Percentiles rank a stretch among this genome's conserved stretches.
Conservation (phyloP, 1,140 invertebrate genomes). For the Berghia stephanieae region DNA sequence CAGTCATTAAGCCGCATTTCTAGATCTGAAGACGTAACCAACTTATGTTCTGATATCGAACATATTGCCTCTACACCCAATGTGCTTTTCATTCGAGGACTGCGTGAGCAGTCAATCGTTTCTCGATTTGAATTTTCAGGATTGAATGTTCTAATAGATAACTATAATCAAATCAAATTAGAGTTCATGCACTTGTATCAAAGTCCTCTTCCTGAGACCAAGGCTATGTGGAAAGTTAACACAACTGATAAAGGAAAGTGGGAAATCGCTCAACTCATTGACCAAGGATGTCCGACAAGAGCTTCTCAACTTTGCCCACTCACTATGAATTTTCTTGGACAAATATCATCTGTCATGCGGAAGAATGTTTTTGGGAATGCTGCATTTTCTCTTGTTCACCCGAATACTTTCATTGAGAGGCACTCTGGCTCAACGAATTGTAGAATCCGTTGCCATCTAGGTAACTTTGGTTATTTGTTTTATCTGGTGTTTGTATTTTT, state of each 20-base stretch:
- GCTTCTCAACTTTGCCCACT: slow-evolving; percentile 25
- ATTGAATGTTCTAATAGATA: neutral
- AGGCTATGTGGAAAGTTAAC: slow-evolving; percentile 22
- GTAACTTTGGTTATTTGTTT: no score
- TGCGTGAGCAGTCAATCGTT: no score
- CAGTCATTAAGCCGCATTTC: no score
- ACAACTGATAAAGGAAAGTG: neutral
- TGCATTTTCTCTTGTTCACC: slow-evolving; percentile 26
- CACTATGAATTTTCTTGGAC: slow-evolving; percentile 1
- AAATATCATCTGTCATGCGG: slow-evolving; percentile 19
- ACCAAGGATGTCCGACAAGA: slow-evolving; percentile 21
- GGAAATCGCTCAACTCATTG: slow-evolving; percentile 19
- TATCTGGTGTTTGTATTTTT: no score
- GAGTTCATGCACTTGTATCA: slow-evolving; percentile 23
- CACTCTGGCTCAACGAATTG: slow-evolving; percentile 30
- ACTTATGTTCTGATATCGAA: no score
- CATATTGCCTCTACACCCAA: no score
- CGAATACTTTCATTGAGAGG: slow-evolving; percentile 4
- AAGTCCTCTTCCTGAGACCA: slow-evolving; percentile 6
- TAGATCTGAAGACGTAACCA: no score
- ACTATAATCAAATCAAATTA: slow-evolving; percentile 6
- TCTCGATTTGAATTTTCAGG: slow-evolving; percentile 26
- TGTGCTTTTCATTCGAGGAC: no score
- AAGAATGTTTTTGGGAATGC: slow-evolving; percentile 25
- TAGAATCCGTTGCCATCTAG: slow-evolving; percentile 27